Percentiles rank a stretch among this genome's conserved stretches.
phyloP scores from a whole-genome alignment of 2,888 invertebrate species.

The Zaprionus obscuricornis region DNA sequence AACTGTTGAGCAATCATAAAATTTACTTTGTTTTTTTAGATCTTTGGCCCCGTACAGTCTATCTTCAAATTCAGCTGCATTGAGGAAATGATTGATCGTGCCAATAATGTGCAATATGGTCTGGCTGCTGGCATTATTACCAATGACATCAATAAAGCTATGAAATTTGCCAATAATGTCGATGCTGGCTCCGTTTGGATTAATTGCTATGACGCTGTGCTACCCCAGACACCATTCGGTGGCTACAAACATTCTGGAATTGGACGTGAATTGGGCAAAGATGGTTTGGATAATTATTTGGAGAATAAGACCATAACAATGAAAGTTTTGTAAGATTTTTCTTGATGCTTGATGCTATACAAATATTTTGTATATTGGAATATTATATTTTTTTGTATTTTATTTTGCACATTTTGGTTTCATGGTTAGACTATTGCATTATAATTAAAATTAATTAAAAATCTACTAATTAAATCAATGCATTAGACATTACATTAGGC shows the following conservation, averaged over 20 bases:
- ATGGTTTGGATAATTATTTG: slow-evolving; percentile 90
- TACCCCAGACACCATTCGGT: slow-evolving; percentile 92
- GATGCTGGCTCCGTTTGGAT: slow-evolving; percentile 93
- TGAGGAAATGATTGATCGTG: slow-evolving; percentile 91
- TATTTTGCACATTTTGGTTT: slow-evolving; percentile 51
- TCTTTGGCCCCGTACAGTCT: slow-evolving; percentile 95
- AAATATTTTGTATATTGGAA: slow-evolving; percentile 2
- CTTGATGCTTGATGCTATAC: not conserved
- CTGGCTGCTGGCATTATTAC: slow-evolving; percentile 93
- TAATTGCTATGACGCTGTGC: slow-evolving; percentile 83
- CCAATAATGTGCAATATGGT: slow-evolving; percentile 92
- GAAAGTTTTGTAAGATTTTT: slow-evolving; percentile 69
- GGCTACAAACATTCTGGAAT: slow-evolving; percentile 94
- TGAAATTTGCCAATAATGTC: slow-evolving; percentile 89
- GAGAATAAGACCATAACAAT: slow-evolving; percentile 91
- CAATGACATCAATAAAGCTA: slow-evolving; percentile 90
- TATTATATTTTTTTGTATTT: slow-evolving; percentile 33
- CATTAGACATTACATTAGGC: slow-evolving; percentile 26
- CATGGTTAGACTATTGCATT: slow-evolving; percentile 48
- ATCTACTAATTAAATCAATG: slow-evolving; percentile 18
- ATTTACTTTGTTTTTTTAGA: slow-evolving; percentile 82
- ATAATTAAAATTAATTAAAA: slow-evolving; percentile 24
- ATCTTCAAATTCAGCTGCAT: slow-evolving; percentile 90
- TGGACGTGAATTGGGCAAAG: slow-evolving; percentile 93
- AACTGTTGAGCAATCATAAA: not conserved